phyloP scores from a whole-genome alignment of 1,140 invertebrate species.

The Drosophila mayri region DNA sequence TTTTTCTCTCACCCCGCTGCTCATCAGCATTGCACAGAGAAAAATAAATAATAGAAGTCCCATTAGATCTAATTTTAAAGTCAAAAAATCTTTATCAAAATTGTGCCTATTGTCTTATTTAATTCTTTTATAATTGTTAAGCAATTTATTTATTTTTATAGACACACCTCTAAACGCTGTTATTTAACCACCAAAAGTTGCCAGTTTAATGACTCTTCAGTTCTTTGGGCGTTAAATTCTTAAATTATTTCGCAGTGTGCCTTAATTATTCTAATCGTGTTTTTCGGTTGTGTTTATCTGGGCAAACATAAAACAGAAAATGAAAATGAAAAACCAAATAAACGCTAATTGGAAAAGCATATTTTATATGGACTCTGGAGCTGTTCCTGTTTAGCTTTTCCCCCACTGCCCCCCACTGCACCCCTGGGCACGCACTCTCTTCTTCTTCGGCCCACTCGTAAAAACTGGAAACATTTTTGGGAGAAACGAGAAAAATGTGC shows the following conservation, averaged over 20 bases:
- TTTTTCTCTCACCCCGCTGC: neutral
- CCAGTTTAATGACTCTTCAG: too few relatives aligned
- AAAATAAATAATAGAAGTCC: neutral
- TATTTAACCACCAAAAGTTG: conserved; percentile 1
- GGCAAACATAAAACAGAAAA: conserved; percentile 77
- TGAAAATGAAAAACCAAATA: conserved; percentile 83
- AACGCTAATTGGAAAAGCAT: conserved; percentile 83
- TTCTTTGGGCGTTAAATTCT: neutral
- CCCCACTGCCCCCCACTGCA: neutral
- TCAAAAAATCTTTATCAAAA: too few relatives aligned
- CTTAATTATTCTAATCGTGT: conserved; percentile 59
- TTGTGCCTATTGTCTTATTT: neutral
- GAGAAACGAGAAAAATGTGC: conserved; percentile 46
- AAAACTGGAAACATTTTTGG: conserved; percentile 77
- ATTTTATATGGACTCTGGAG: conserved; percentile 72
- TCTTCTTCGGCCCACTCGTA: conserved; percentile 70
- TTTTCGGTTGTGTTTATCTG: conserved; percentile 58
- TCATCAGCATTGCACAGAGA: neutral
- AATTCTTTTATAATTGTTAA: neutral
- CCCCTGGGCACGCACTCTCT: conserved; percentile 59
- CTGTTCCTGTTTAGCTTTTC: conserved; percentile 5
- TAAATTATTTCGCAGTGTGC: conserved; percentile 13
- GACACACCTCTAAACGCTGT: neutral
- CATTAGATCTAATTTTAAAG: too few relatives aligned
- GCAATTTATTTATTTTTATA: neutral